Evolutionary conservation across 2,113 vertebrate species (phyloP).

Genomic region (Pelecanoides urinatrix): DNA sequence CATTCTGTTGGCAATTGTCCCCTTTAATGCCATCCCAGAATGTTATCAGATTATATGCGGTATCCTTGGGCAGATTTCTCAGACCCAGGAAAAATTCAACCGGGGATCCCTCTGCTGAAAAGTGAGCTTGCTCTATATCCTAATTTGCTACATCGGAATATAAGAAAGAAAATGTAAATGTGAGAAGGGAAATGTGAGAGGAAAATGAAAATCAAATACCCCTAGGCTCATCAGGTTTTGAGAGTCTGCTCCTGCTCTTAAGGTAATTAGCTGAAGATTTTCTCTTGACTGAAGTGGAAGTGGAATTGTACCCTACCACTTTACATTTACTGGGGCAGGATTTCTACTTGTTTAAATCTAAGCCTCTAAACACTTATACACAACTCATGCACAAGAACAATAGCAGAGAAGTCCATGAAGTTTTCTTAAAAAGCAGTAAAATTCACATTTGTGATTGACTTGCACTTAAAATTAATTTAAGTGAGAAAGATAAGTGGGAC

Average conservation of each 20-base stretch:
- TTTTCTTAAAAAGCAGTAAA: background rate
- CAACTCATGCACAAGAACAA: background rate
- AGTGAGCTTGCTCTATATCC: background rate
- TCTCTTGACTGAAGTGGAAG: background rate
- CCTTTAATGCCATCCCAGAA: background rate
- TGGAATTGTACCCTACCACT: background rate
- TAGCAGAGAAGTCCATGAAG: background rate
- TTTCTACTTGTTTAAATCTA: background rate
- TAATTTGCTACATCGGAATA: background rate
- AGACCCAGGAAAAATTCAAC: background rate
- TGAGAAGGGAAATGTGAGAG: background rate
- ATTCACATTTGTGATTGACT: background rate
- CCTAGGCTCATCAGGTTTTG: background rate
- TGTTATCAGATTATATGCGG: background rate
- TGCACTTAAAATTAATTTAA: background rate
- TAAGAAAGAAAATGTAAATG: background rate
- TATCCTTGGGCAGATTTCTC: constrained; percentile 2
- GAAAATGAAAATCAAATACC: constrained; percentile 21
- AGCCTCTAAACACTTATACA: background rate
- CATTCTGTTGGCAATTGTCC: constrained; percentile 38
- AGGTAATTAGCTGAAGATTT: constrained; percentile 29
- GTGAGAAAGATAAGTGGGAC: background rate
- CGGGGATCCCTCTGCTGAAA: background rate
- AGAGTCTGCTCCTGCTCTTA: background rate
- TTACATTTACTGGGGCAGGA: background rate